Conservation (phyloP, 92 coral and sea anemone species). For the Epizoanthus illoricatus region DNA sequence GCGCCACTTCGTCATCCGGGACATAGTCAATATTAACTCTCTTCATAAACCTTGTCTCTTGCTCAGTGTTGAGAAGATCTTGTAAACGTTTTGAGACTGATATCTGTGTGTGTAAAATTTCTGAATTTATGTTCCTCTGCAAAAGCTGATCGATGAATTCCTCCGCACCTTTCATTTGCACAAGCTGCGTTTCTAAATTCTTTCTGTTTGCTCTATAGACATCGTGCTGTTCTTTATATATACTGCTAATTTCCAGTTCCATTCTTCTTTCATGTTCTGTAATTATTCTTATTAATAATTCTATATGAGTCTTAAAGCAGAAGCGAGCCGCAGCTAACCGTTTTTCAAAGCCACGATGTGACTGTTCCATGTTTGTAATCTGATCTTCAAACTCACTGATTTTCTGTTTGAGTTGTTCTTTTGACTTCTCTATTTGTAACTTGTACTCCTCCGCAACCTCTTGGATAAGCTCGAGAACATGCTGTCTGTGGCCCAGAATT, state of each 20-base stretch:
- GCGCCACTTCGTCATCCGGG: slow-evolving; percentile 54
- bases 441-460: slow-evolving; percentile 61
- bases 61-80: slow-evolving; percentile 47
- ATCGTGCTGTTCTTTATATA: slow-evolving; percentile 66
- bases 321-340: slow-evolving; percentile 34
- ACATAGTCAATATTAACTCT: slow-evolving; percentile 65
- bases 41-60: slow-evolving; percentile 27
- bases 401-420: slow-evolving; percentile 57
- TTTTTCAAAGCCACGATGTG: not conserved
- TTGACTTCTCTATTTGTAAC: slow-evolving; percentile 47
- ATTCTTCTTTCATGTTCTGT: slow-evolving; percentile 68
- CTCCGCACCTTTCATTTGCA: slow-evolving; percentile 62
- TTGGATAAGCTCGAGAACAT: slow-evolving; percentile 48
- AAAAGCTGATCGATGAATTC: slow-evolving; percentile 59
- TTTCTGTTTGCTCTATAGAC: slow-evolving; percentile 46
- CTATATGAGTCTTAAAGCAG: slow-evolving; percentile 39
- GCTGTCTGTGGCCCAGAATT: slow-evolving; percentile 50
- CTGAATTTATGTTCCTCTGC: slow-evolving; percentile 66
- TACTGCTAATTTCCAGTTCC: slow-evolving; percentile 57
- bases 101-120: slow-evolving; percentile 63
- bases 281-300: slow-evolving; percentile 50
- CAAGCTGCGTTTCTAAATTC: slow-evolving; percentile 52
- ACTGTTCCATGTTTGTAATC: slow-evolving; percentile 1
- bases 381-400: slow-evolving; percentile 31
- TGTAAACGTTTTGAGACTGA: slow-evolving; percentile 53